Base-by-base conservation (phyloP, 1,140 invertebrate genomes). In the Drosophila sechellia region DNA sequence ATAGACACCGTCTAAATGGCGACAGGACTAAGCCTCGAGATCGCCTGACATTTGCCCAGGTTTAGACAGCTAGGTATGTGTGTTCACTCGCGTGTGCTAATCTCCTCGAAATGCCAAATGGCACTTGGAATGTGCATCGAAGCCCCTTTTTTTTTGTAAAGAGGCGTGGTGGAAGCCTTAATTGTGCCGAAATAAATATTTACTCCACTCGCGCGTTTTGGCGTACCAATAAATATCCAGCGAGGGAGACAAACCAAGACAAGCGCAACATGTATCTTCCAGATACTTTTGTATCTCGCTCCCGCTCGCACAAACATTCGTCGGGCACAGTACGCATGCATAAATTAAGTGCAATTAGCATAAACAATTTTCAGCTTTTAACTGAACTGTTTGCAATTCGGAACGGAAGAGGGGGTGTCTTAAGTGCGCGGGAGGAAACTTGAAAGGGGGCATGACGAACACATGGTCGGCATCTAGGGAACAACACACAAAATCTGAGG, bases 301-400 rank as follows among this genome's bases (percentile, higher is more conserved):
- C 37, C 11, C 37, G 12, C 37, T 39, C 37, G 12, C 35, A 31
- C 49, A 37, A 42, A 58, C 54, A 60, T 57, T 54, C 46, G 60
- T 68, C 63, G 43, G 58, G 31, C 48, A 40, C 45, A 66, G 39
- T 56, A 75, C 81, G 56, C 65, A 80, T 89, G 84, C 84, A 89
- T 89, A 89, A 90, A 89, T 89, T 90, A 89, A 84, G 79, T 77
- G 80, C 84, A 89, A 89, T 90, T 89, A 89, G 85, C 84, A 89
- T 89, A 89, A 89, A 89, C 80, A 89, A 90, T 90, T 89, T 89
- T 77, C 84, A 71, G 83, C 83, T 89, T 79, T 87, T 89, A 87
- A 53, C 74, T 61, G 42, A 37, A 46, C 56, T 46, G n/a, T 15
- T n/a, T 42, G 40, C 5, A 15, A n/a, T 3, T 48, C 31, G 20